phyloP scores from a whole-genome alignment of 2,797 vertebrate genomes.

The Gymnodraco acuticeps region DNA sequence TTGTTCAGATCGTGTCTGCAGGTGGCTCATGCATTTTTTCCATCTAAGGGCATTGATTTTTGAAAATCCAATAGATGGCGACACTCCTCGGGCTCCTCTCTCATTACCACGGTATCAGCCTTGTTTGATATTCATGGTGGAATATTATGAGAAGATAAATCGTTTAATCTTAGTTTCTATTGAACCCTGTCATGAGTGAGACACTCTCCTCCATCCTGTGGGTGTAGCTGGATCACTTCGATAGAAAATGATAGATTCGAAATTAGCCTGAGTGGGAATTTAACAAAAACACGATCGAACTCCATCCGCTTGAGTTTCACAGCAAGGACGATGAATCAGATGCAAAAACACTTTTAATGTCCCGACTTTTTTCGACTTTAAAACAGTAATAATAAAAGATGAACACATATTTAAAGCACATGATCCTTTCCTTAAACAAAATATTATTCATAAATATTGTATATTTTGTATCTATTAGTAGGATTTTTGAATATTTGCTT shows the following conservation, averaged over 20 bases:
- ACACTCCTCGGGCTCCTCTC: constrained; percentile 61
- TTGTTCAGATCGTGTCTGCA: constrained; percentile 64
- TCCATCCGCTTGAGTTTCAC: constrained; percentile 40
- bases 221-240: constrained; percentile 44
- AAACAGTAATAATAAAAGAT: constrained; percentile 16
- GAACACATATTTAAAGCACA: constrained; percentile 22
- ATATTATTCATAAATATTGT: neutral
- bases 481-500: neutral
- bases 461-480: neutral
- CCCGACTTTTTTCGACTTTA: constrained; percentile 48
- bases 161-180: constrained; percentile 79
- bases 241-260: constrained; percentile 79
- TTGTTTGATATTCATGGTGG: constrained; percentile 77
- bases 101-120: constrained; percentile 74
- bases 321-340: constrained; percentile 51
- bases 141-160: constrained; percentile 83
- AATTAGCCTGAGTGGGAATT: constrained; percentile 65
- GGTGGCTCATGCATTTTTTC: constrained; percentile 71
- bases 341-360: constrained; percentile 45
- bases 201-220: constrained; percentile 52
- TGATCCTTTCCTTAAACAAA: neutral
- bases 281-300: constrained; percentile 60
- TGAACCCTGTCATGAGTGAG: constrained; percentile 73
- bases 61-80: constrained; percentile 72
- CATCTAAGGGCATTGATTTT: constrained; percentile 71